Conservation (phyloP, 2,797 vertebrate species). For the Tenualosa ilisha region DNA sequence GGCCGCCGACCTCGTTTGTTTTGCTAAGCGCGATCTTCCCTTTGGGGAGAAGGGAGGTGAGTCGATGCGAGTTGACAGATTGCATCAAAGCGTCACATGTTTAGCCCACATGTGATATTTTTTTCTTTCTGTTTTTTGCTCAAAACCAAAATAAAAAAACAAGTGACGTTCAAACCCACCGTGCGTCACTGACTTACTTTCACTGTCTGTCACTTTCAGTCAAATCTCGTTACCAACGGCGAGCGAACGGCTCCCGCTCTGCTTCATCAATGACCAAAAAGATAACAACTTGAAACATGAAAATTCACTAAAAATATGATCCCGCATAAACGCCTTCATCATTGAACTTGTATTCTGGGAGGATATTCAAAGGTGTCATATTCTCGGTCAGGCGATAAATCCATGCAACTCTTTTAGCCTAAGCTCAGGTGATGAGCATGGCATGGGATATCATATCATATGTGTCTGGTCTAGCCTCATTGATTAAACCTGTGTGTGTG, state of each 20-base stretch:
- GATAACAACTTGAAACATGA: not conserved
- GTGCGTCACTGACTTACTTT: not conserved
- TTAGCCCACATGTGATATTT: not conserved
- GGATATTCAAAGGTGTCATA: not conserved
- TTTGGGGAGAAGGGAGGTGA: not conserved
- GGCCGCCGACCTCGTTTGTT: constrained; percentile 3
- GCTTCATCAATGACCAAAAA: not conserved
- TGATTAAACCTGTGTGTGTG: not conserved
- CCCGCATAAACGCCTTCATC: not conserved
- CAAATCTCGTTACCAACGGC: not conserved
- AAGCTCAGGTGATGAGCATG: not conserved
- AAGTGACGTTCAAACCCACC: not conserved
- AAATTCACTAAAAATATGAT: not conserved
- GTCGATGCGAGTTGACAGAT: constrained; percentile 4
- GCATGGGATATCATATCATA: not conserved
- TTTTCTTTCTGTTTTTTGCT: not conserved
- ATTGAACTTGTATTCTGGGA: not conserved
- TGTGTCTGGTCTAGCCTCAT: not conserved
- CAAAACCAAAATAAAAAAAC: constrained; percentile 2
- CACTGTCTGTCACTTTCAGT: constrained; percentile 1
- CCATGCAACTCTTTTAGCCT: not conserved
- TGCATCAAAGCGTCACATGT: constrained; percentile 17
- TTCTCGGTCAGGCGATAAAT: not conserved
- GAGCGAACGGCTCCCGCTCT: not conserved
- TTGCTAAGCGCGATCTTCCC: not conserved